Conservation (phyloP, 2,888 invertebrate genomes). For the Meliscaeva auricollis region DNA sequence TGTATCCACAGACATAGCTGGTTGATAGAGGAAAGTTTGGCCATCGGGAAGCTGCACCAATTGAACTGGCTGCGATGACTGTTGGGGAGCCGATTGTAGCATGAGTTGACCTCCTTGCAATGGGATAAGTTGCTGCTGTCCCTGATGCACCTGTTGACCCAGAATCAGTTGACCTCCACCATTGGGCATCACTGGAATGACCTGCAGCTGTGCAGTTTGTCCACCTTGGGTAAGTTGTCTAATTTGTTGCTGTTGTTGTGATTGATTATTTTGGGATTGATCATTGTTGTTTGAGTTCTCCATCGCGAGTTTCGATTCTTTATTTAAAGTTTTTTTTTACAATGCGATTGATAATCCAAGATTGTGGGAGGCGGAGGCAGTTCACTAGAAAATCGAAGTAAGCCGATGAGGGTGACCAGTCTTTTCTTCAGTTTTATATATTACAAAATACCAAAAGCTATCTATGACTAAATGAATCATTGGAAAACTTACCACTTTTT, state of each 20-base stretch:
- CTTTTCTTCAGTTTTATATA: constrained; percentile 79
- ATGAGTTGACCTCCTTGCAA: constrained; percentile 82
- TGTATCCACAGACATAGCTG: constrained; percentile 80
- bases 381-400: constrained; percentile 84
- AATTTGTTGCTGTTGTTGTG: constrained; percentile 72
- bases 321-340: not conserved
- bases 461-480: constrained; percentile 41
- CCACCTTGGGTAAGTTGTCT: constrained; percentile 53
- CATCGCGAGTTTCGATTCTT: constrained; percentile 12
- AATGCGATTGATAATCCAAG: constrained; percentile 19
- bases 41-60: constrained; percentile 96
- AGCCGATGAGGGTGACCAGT: constrained; percentile 82
- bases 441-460: constrained; percentile 49
- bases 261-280: constrained; percentile 57
- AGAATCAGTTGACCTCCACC: constrained; percentile 82
- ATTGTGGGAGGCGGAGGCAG: constrained; percentile 70
- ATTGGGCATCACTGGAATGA: constrained; percentile 81
- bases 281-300: constrained; percentile 76
- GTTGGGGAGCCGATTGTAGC: constrained; percentile 81
- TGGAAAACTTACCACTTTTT: constrained; percentile 83
- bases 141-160: constrained; percentile 80
- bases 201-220: constrained; percentile 79
- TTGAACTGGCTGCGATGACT: constrained; percentile 86
- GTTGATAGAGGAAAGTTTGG: constrained; percentile 94
- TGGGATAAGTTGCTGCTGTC: constrained; percentile 81